Base-by-base conservation (phyloP, 2,888 invertebrate genomes). In the Cryptosula pallasiana region DNA sequence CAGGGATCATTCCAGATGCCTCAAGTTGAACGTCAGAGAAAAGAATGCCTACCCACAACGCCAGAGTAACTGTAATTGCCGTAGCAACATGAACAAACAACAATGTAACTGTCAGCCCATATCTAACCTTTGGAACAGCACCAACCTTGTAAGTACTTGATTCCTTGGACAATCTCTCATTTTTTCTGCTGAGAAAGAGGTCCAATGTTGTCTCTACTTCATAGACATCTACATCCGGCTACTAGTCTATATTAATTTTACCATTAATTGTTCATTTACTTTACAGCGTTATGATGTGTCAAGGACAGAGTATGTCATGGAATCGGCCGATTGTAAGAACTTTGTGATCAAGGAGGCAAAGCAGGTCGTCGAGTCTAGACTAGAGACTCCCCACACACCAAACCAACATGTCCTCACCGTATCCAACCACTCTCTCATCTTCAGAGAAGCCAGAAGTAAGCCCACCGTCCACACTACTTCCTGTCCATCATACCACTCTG, bases 1-100 rank as follows among this genome's bases (percentile, higher is more conserved):
- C 3, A 20, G 63, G 3, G 63, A 63, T 32, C 29, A 63, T 2
- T 32, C 63, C 9, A 63, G 32, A 5, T 63, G 63, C 27, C 20
- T 63, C 29, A 63, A 63, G 27, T 1, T 20, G 29, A 63, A 63
- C 34, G 63, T 63, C 32, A 32, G 2, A 2, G 63, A 63, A 2
- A 63, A 63, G 27, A 63, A 27, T n/a, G 34, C 63, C 13, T 63
- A 32, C 34, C 63, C 20, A 63, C 63, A 63, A 32, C 63, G 27
- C 9, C 63, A 63, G 63, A 63, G 29, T 34, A 63, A 63, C 63
- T 63, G 63, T 34, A 27, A 63, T 32, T 63, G 63, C 32, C 63
- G 63, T 32, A 9, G n/a, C 20, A 63, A 63, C 32, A 25, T 63
- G 63, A 9, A 29, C 9, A 34, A 34, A 27, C 13, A 63, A n/a